Evolutionary conservation across 2,888 invertebrate species (phyloP).

Genomic region (Alloscopus bannaensis): DNA sequence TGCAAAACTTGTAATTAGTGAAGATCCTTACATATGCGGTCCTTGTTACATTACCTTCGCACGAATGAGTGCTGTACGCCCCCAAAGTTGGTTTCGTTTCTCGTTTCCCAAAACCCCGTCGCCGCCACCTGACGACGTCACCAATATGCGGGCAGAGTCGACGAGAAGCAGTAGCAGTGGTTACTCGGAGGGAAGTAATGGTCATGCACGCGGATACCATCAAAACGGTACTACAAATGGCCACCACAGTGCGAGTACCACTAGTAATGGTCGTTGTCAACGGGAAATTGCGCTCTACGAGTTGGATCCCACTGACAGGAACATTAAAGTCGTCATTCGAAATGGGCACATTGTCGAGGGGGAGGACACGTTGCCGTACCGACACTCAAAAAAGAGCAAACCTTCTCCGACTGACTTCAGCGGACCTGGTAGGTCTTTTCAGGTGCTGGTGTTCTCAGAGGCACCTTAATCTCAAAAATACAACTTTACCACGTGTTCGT

Average conservation of each 20-base stretch:
- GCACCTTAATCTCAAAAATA: background rate
- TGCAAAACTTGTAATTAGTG: conserved; percentile 54
- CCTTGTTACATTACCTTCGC: too few species aligned
- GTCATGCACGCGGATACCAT: conserved; percentile 47
- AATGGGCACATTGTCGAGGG: conserved; percentile 72
- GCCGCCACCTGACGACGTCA: conserved; percentile 28
- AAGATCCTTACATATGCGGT: conserved; percentile 28
- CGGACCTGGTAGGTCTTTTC: conserved; percentile 51
- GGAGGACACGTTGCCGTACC: conserved; percentile 70
- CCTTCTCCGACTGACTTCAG: conserved; percentile 39
- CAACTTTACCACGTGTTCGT: too few species aligned
- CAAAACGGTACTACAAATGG: conserved; percentile 51
- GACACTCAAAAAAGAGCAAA: conserved; percentile 56
- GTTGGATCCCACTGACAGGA: conserved; percentile 65
- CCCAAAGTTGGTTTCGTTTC: conserved; percentile 7
- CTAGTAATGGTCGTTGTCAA: conserved; percentile 42
- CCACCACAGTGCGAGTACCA: conserved; percentile 25
- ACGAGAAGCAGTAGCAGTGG: conserved; percentile 24
- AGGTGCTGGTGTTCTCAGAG: background rate
- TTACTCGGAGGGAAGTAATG: conserved; percentile 53
- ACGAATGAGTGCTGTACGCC: too few species aligned
- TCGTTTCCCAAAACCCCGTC: conserved; percentile 17
- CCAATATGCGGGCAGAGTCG: conserved; percentile 50
- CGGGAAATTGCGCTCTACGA: conserved; percentile 53
- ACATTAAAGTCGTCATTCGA: conserved; percentile 72